Base-by-base conservation (phyloP, 2,113 vertebrate genomes). In the Grammomys surdaster region DNA sequence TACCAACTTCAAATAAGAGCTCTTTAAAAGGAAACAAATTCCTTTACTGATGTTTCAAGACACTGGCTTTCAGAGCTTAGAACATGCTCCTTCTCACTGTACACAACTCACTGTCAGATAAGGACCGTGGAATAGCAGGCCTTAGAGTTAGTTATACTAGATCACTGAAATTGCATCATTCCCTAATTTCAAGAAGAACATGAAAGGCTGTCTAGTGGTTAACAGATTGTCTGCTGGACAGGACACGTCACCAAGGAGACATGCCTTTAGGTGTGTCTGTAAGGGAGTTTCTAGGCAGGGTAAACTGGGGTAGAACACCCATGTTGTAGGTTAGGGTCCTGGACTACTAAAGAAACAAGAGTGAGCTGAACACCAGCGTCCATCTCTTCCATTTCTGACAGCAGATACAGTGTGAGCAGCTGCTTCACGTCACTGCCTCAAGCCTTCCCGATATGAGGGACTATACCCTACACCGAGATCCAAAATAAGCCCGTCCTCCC, bases 1-100 rank as follows among this genome's bases (percentile, higher is more conserved):
- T 1, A 28, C 2, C 81, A 84, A 58, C n/a, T n/a, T 96, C 48
- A 88, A 95, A 48, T 58, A 89, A 82, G 69, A 96, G 58, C 33
- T 95, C n/a, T 48, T 69, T 46, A 13, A 73, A 96, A 78, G 43
- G 40, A 36, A 93, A 72, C 1, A 77, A 36, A 54, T 28, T 89
- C 82, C 63, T 93, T 82, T 85, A 81, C 31, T 85, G 63, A 93
- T 56, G 17, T 16, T 60, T 88, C 33, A 86, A 4, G 91, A 80
- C 5, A 88, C 26, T 43, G 54, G 26, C 90, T 87, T 82, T 58
- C 87, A 75, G 93, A 67, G 76, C 46, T 82, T 82, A 75, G 51
- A 75, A 93, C 94, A 31, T 84, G 48, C 3, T 85, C 7, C 80
- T 73, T 89, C 93, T 67, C 73, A 46, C 78, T 60, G 78, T 5